A percentile compares a stretch with the other conserved stretches of the same genome.
phyloP scores from a whole-genome alignment of 2,113 vertebrate species.

The Egretta garzetta region DNA sequence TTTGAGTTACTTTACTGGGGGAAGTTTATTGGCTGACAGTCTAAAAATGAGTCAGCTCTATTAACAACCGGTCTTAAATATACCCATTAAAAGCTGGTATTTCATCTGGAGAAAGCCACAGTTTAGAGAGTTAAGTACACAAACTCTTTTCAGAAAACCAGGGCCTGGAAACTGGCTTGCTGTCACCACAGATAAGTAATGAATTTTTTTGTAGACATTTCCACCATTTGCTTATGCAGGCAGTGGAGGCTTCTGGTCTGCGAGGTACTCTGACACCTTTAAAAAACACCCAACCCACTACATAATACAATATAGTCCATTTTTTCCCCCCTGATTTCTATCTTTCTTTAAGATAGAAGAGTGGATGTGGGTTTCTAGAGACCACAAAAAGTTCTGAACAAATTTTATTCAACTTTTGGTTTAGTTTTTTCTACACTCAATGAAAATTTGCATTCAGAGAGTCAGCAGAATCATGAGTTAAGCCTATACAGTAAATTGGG shows the following conservation, averaged over 20 bases:
- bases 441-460: background rate
- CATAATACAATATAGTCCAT: background rate
- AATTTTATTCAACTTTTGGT: background rate
- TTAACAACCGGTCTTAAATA: background rate
- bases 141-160: background rate
- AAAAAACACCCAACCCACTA: background rate
- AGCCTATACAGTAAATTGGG: background rate
- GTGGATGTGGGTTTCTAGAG: background rate
- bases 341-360: background rate
- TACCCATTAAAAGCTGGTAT: background rate
- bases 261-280: background rate
- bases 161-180: background rate
- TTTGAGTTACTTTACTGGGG: background rate
- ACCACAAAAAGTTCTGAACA: background rate
- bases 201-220: background rate
- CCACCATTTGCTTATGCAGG: background rate
- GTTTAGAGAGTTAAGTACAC: background rate
- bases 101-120: background rate
- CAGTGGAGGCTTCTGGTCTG: background rate
- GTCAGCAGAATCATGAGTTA: background rate
- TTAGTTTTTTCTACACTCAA: background rate
- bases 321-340: background rate
- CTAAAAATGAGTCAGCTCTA: background rate
- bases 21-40: background rate
- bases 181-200: background rate